Base-by-base conservation (phyloP, 2,113 vertebrate species). In the Chrysochloris asiatica region DNA sequence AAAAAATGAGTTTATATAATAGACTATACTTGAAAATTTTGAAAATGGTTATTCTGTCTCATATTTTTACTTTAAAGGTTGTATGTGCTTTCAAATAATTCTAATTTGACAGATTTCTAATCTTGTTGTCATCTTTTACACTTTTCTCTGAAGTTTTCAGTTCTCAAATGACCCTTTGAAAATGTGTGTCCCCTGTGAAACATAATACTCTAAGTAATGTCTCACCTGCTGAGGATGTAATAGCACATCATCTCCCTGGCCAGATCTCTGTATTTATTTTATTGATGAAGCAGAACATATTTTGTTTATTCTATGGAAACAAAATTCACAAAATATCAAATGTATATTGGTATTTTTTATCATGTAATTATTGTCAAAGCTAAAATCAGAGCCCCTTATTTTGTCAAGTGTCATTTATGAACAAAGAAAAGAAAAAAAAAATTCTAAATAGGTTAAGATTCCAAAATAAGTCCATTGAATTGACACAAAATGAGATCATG, bases 401-500 rank as follows among this genome's bases (percentile, higher is more conserved):
- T 88, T 88, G 6, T 48, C 36, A 77, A 61, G 7, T 82, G 67
- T 45, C 63, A 61, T 93, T 92, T 63, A 77, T 10, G 48, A 95
- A 73, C 16, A 4, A 82, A 87, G 61, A 77, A 92, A 93, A 84
- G 30, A 84, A 36, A 5, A 36, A 38, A 71, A 82, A 81, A 91
- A 13, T 89, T 91, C 52, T 90, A 95, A 95, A 92, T 95, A 93
- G 79, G 93, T 80, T 95, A 89, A 1, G 16, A 83, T 93, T 90
- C 79, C 82, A 95, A 95, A 96, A 95, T 95, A 95, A 92, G 92
- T 90, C 28, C 59, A 93, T 71, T 90, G 54, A 72, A 93, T 93
- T 94, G 93, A 83, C 90, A 95, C 61, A 88, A 93, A 90, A 93
- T 95, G 65, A 95, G 93, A 93, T 95, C 80, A 94, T 90, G 59